A percentile compares a stretch with the other conserved stretches of the same genome.
Conservation (phyloP, 2,888 invertebrate species). For the Lumbricus terrestris region DNA sequence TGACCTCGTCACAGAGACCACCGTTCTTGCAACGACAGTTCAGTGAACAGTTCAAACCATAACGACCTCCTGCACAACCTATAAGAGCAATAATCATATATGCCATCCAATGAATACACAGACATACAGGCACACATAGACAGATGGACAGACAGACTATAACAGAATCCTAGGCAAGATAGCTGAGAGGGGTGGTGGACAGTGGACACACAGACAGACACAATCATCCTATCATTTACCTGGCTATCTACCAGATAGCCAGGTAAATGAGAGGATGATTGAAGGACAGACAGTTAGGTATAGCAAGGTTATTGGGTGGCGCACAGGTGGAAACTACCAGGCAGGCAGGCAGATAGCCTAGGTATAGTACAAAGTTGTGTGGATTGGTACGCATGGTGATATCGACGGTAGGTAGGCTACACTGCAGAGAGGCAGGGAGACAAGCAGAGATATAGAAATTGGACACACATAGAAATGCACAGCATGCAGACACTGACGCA, state of each 20-base stretch:
- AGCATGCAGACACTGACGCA: too few relatives aligned
- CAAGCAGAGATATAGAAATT: too few relatives aligned
- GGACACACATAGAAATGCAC: too few relatives aligned
- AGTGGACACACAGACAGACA: too few relatives aligned
- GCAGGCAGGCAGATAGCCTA: not conserved
- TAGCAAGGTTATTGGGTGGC: too few relatives aligned
- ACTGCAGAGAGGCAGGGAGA: too few relatives aligned
- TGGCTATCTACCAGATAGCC: too few relatives aligned
- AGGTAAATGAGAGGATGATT: too few relatives aligned
- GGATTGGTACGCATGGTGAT: not conserved
- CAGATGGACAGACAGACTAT: not conserved
- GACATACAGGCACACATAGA: not conserved
- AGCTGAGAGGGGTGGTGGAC: too few relatives aligned
- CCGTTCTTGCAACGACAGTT: slow-evolving; percentile 55
- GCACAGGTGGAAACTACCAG: not conserved
- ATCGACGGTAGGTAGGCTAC: not conserved
- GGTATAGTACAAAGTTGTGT: too few relatives aligned
- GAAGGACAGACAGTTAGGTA: not conserved
- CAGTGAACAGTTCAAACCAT: slow-evolving; percentile 63
- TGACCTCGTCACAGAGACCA: slow-evolving; percentile 81
- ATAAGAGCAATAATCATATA: too few relatives aligned
- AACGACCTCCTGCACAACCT: slow-evolving; percentile 66
- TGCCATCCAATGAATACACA: not conserved
- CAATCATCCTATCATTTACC: too few relatives aligned
- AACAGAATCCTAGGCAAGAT: not conserved